Base-by-base conservation (phyloP, 1,140 invertebrate species). In the Gonatopus flavifemur region DNA sequence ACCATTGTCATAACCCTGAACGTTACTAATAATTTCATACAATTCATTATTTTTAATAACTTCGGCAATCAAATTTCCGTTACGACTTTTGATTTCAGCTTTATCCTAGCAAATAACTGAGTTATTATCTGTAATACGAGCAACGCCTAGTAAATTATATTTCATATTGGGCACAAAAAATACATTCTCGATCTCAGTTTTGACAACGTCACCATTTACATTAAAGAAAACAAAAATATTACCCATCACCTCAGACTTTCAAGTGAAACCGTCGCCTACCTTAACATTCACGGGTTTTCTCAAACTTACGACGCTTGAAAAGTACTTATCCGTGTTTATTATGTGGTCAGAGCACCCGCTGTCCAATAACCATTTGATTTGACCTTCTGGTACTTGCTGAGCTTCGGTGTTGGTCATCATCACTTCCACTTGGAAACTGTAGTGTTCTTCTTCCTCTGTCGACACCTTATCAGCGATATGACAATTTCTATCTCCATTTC, bases 311-410 rank as follows among this genome's bases (percentile, higher is more conserved):
- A 10, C 28, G 25, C 28, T 40, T 22, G 28, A 3, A 38, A 47
- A 49, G 13, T 37, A 52, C 30, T 48, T 38, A 24, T 48, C 39
- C 33, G 36, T 20, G 20, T 46, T 39, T 33, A 57, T 41, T 13
- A 57, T 42, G 38, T 57, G 53, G 37, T 55, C 48, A 7, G 45
- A 43, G 31, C 54, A 56, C 13, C 54, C 54, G 31, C 54, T 57
- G 30, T 57, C 54, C 24, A 57, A 43, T 25, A 57, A 15, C 54
- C 54, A 57, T 18, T 48, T 22, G 8, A 55, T 35, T 33, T 47
- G 15, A 19, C 49, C n/a, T n/a, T n/a, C n/a, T n/a, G n/a, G n/a
- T n/a, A n/a, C n/a, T n/a, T n/a, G n/a, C n/a, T n/a, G n/a, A n/a
- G n/a, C n/a, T n/a, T n/a, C n/a, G n/a, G 32, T 32, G 3, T 46